These are phyloP conservation scores for Seriola dumerili DNA, from an alignment of 2,113 vertebrate genomes.

Conservation along the genomic window DNA sequence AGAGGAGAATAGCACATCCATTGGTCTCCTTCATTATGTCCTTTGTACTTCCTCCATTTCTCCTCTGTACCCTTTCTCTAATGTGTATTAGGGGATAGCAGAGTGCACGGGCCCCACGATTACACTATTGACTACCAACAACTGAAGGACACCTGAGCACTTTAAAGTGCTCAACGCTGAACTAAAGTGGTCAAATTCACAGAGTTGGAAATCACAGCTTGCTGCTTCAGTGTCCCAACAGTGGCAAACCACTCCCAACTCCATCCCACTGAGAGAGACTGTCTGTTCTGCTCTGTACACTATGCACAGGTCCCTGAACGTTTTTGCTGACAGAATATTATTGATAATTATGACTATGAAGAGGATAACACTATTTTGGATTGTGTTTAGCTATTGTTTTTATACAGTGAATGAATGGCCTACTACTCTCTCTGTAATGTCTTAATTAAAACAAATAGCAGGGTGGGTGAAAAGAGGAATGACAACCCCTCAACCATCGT, in stretches of 20 bases:
- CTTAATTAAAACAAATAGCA: constrained; percentile 60
- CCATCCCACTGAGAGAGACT: constrained; percentile 24
- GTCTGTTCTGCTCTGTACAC: constrained; percentile 47
- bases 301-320: constrained; percentile 70
- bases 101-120: constrained; percentile 20
- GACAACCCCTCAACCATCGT: constrained; percentile 23
- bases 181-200: constrained; percentile 33
- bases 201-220: constrained; percentile 23
- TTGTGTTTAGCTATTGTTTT: constrained; percentile 71
- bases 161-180: constrained; percentile 32
- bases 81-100: constrained; percentile 20
- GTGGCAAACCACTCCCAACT: constrained; percentile 34
- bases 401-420: constrained; percentile 70
- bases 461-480: constrained; percentile 30
- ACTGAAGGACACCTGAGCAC: constrained; percentile 45
- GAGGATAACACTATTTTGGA: constrained; percentile 79
- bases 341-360: constrained; percentile 61
- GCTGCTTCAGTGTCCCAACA: constrained; percentile 35
- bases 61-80: constrained; percentile 28
- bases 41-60: constrained; percentile 33
- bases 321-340: constrained; percentile 61
- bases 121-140: constrained; percentile 13
- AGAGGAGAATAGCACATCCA: constrained; percentile 29
- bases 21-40: constrained; percentile 24
- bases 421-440: constrained; percentile 67